These are phyloP conservation scores for Perca schrenkii DNA, from an alignment of 2,113 vertebrate species.

Conservation along the genomic window DNA sequence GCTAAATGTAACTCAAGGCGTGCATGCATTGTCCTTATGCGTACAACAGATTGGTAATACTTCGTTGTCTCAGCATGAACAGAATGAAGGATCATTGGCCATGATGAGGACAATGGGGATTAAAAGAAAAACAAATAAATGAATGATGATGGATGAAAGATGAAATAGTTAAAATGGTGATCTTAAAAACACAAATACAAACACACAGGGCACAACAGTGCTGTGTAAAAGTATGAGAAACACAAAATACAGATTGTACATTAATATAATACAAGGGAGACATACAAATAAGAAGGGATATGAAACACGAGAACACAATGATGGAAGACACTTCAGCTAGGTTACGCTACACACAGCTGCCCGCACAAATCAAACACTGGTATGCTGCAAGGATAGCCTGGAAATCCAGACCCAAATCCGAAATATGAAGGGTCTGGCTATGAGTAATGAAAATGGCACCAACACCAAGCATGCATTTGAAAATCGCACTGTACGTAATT, in stretches of 20 bases:
- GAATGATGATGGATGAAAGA: conserved; percentile 19
- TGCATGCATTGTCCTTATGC: neutral
- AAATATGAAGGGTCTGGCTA: too few species aligned
- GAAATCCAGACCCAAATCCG: too few species aligned
- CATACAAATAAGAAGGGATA: conserved; percentile 9
- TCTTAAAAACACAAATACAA: conserved; percentile 46
- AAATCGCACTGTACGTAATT: too few species aligned
- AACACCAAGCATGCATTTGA: too few species aligned
- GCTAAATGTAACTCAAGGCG: neutral
- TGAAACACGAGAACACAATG: neutral
- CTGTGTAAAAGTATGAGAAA: conserved; percentile 20
- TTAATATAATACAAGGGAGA: conserved; percentile 40
- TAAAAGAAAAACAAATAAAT: conserved; percentile 2
- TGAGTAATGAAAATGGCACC: too few species aligned
- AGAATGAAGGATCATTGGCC: neutral
- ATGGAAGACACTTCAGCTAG: neutral
- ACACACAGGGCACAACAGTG: conserved; percentile 28
- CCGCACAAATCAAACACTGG: too few species aligned
- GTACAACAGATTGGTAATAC: neutral
- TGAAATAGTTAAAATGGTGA: conserved; percentile 14
- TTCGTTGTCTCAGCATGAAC: neutral
- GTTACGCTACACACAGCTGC: neutral
- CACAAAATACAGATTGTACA: conserved; percentile 40
- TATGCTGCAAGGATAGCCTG: too few species aligned
- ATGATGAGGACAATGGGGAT: neutral